Evolutionary conservation across 2,888 invertebrate genomes (phyloP).

Genomic region (Drosophila yooni): DNA sequence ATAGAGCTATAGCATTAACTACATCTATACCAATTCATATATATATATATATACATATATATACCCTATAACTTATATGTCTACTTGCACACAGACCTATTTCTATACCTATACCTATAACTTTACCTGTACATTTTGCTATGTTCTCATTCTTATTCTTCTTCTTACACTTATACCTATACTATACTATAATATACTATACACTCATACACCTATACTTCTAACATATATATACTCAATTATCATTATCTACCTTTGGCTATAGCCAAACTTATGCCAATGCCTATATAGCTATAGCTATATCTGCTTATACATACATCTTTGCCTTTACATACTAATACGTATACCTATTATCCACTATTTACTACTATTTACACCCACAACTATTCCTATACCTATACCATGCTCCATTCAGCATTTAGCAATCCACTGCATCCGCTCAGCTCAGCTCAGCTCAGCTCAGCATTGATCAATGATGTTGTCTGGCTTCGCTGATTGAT

Average conservation of each 20-base stretch:
- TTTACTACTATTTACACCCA: neutral
- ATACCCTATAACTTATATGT: neutral
- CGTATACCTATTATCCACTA: neutral
- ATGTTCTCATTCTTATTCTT: neutral
- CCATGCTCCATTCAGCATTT: constrained; percentile 9
- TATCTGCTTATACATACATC: neutral
- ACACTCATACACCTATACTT: too few relatives aligned
- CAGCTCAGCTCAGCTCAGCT: neutral
- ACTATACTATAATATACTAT: too few relatives aligned
- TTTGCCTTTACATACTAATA: neutral
- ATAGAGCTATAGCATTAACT: neutral
- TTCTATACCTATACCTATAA: neutral
- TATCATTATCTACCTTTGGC: too few relatives aligned
- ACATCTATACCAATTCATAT: neutral
- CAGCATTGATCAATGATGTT: constrained; percentile 54
- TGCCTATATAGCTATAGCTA: neutral
- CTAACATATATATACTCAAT: too few relatives aligned
- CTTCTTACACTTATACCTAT: neutral
- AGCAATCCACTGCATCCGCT: constrained; percentile 27
- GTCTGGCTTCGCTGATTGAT: constrained; percentile 50
- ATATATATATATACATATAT: neutral
- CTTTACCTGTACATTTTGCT: neutral
- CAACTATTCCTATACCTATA: neutral
- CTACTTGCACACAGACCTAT: neutral
- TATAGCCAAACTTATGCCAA: too few relatives aligned